Conservation (phyloP, 2,888 invertebrate species). For the Harpagoxenus sublaevis region DNA sequence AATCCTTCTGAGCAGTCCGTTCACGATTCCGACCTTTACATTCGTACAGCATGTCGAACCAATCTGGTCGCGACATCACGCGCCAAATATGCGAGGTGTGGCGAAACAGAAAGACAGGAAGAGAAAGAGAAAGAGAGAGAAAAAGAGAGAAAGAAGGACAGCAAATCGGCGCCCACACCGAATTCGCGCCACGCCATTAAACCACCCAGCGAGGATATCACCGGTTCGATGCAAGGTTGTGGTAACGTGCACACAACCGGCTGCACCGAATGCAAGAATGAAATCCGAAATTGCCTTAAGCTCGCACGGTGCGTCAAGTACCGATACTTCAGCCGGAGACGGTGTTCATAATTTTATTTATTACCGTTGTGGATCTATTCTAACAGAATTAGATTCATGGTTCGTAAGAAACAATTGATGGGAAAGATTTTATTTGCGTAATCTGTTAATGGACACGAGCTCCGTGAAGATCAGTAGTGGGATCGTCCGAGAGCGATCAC, state of each 20-base stretch:
- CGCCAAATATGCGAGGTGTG: constrained; percentile 85
- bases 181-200: constrained; percentile 75
- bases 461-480: not conserved
- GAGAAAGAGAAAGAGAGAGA: constrained; percentile 53
- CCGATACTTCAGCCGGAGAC: not conserved
- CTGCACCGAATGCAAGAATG: not conserved
- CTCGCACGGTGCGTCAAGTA: not conserved
- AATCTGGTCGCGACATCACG: constrained; percentile 82
- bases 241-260: constrained; percentile 26
- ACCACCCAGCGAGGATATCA: constrained; percentile 70
- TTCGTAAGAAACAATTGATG: not conserved
- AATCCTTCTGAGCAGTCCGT: constrained; percentile 68
- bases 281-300: not conserved
- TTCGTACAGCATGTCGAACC: constrained; percentile 79
- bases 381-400: not conserved
- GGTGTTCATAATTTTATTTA: not conserved
- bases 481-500: constrained; percentile 30
- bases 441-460: constrained; percentile 13
- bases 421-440: not conserved
- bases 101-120: constrained; percentile 68
- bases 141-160: constrained; percentile 57
- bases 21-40: constrained; percentile 77
- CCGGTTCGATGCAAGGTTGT: constrained; percentile 68
- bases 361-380: not conserved
- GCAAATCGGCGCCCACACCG: constrained; percentile 78